Conservation (phyloP, 1,140 invertebrate species). For the Drosophila arizonae region DNA sequence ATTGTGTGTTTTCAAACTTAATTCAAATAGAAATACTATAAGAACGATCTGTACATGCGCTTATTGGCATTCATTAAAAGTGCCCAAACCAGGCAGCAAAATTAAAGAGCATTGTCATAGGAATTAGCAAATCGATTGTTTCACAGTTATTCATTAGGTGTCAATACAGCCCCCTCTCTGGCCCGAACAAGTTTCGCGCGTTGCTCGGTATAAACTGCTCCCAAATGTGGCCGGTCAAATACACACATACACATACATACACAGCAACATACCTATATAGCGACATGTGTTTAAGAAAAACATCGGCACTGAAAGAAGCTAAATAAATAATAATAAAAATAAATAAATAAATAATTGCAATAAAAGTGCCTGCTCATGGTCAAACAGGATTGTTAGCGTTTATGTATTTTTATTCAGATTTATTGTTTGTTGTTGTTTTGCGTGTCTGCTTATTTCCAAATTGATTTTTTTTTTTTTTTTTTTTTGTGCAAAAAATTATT, state of each 20-base stretch:
- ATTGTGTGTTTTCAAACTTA: too few species aligned
- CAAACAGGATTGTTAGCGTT: slow-evolving; percentile 57
- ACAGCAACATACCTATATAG: neutral
- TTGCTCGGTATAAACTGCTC: slow-evolving; percentile 53
- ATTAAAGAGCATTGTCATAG: slow-evolving; percentile 14
- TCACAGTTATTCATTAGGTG: slow-evolving; percentile 35
- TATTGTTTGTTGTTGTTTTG: slow-evolving; percentile 20
- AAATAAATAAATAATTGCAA: slow-evolving; percentile 57
- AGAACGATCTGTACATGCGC: too few species aligned
- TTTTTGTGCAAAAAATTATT: slow-evolving; percentile 55
- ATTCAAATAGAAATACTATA: too few species aligned
- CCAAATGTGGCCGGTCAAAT: slow-evolving; percentile 8
- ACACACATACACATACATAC: too few species aligned
- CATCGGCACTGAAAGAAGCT: slow-evolving; percentile 12
- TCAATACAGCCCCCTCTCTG: neutral
- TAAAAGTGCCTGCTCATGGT: slow-evolving; percentile 63
- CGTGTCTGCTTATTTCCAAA: neutral
- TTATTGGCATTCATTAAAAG: slow-evolving; percentile 9
- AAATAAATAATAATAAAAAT: too few species aligned
- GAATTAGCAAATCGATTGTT: slow-evolving; percentile 38
- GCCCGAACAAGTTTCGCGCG: slow-evolving; percentile 33
- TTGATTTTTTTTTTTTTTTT: neutral
- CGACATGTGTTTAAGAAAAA: slow-evolving; percentile 16
- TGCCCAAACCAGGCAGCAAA: slow-evolving; percentile 17
- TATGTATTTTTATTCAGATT: slow-evolving; percentile 28